Conservation (phyloP, 2,888 invertebrate genomes). For the Orchesella flavescens region DNA sequence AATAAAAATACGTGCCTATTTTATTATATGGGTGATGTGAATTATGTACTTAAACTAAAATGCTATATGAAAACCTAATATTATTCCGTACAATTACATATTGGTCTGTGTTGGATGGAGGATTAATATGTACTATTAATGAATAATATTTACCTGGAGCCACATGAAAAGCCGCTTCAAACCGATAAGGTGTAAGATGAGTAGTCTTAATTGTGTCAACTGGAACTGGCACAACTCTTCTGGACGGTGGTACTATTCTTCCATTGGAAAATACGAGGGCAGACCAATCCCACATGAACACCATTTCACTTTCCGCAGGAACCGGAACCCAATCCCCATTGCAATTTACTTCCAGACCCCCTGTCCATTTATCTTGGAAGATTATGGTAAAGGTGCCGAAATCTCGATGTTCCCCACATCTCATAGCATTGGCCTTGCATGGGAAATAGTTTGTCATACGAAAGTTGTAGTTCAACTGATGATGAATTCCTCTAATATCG, state of each 20-base stretch:
- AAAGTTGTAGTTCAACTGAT: background rate
- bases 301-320: background rate
- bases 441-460: background rate
- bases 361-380: background rate
- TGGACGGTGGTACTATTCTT: background rate
- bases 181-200: background rate
- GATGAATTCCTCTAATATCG: background rate
- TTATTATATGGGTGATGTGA: too few species aligned
- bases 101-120: background rate
- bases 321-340: constrained; percentile 2
- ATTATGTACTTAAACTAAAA: too few species aligned
- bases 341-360: background rate
- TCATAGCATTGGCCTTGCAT: background rate
- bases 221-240: background rate
- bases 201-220: background rate
- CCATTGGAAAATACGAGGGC: background rate
- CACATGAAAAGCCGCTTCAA: background rate
- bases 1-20: background rate
- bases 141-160: background rate
- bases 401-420: background rate
- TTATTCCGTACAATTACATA: too few species aligned
- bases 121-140: too few species aligned
- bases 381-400: constrained; percentile 3
- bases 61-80: too few species aligned
- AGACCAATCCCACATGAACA: constrained; percentile 18